Conservation (phyloP, 2,113 vertebrate species). For the Turnix velox region DNA sequence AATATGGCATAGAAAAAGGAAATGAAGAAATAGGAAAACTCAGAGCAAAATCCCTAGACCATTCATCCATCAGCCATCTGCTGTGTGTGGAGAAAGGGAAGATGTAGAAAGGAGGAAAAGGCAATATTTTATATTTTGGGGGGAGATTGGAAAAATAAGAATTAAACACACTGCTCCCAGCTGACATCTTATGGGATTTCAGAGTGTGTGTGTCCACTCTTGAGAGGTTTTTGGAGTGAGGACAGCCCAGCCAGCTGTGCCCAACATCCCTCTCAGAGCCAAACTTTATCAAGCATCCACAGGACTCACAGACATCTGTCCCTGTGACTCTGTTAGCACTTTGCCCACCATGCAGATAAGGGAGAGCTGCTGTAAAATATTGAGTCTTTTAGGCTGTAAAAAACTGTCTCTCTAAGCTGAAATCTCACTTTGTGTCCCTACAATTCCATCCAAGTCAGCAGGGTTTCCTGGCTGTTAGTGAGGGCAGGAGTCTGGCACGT, state of each 20-base stretch:
- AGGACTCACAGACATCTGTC: not conserved
- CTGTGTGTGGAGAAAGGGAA: not conserved
- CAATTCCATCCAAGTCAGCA: slow-evolving; percentile 48
- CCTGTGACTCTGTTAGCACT: not conserved
- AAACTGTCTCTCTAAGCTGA: slow-evolving; percentile 45
- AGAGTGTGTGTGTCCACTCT: not conserved
- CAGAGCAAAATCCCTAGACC: slow-evolving; percentile 1
- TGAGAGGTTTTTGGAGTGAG: not conserved
- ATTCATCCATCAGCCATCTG: not conserved
- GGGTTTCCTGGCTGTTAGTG: slow-evolving; percentile 37
- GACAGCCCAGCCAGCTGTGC: not conserved
- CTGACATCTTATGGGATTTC: not conserved
- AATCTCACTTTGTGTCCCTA: slow-evolving; percentile 15
- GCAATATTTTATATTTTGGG: not conserved
- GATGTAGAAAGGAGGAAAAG: not conserved
- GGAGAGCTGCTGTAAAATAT: not conserved
- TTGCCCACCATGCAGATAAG: slow-evolving; percentile 29
- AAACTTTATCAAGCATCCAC: not conserved
- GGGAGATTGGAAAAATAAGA: not conserved
- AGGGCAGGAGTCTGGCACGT: not conserved
- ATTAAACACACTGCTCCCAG: not conserved
- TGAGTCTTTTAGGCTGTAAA: slow-evolving; percentile 20
- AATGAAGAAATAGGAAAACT: slow-evolving; percentile 28
- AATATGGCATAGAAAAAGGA: not conserved
- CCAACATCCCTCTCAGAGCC: not conserved